These are phyloP conservation scores for Tetraneura akinire DNA, from an alignment of 1,140 invertebrate species.

Conservation along the genomic window DNA sequence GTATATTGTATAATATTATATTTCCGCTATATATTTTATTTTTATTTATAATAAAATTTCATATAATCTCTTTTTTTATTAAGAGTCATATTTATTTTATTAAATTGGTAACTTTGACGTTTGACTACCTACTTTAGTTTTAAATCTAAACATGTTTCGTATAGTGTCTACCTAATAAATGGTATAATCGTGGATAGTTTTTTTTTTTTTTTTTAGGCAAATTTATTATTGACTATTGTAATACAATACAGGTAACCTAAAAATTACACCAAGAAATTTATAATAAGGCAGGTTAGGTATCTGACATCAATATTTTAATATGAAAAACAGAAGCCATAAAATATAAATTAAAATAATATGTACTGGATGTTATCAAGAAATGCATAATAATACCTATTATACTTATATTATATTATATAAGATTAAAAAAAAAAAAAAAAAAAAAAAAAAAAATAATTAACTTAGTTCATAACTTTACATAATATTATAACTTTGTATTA, in stretches of 20 bases:
- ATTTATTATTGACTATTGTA: neutral
- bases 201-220: constrained; percentile 39
- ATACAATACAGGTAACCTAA: constrained; percentile 27
- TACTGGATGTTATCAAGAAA: neutral
- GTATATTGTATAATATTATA: neutral
- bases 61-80: constrained; percentile 24
- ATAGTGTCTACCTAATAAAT: neutral
- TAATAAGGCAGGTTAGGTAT: neutral
- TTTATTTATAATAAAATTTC: constrained; percentile 18
- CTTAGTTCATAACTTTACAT: constrained; percentile 13
- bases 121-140: constrained; percentile 33
- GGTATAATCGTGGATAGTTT: neutral
- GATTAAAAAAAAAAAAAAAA: neutral
- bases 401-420: neutral
- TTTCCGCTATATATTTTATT: neutral
- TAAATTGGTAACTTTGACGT: constrained; percentile 44
- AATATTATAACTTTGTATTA: constrained; percentile 12
- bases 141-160: constrained; percentile 10
- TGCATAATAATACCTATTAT: constrained; percentile 33
- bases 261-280: constrained; percentile 19
- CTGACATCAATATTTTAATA: constrained; percentile 8
- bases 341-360: neutral
- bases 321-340: constrained; percentile 7
- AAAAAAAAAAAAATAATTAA: neutral
- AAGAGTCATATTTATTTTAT: constrained; percentile 18